Evolutionary conservation across 2,113 vertebrate species (phyloP), one percentile per base, ranked within the genome.

Genomic region (Podarcis muralis): DNA sequence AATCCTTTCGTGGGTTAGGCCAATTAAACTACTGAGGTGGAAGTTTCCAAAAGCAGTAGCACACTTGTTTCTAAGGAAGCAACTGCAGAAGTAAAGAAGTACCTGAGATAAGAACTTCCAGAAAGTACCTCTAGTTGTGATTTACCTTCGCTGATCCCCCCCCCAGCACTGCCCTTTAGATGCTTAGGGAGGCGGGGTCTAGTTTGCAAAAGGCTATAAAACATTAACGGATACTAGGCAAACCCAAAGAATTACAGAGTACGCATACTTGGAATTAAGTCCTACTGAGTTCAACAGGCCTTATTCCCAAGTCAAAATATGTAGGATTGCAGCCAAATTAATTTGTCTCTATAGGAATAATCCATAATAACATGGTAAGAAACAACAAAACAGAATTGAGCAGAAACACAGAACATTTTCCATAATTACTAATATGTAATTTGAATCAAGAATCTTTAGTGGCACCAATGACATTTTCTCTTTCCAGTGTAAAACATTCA

Each of bases 381-480:
- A 62, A 91, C 37, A 87, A 79, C 25, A 81, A 32, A 88, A 4
- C 0, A 23, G 0, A 1, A 0, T 43, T 27, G 8, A 74, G 84
- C 72, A 75, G 27, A 93, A 74, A 5, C 1, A 25, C 4, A 23
- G 85, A 74, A n/a, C 37, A 0, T 0, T 0, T 0, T 0, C 0
- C 0, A 27, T 25, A 86, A 86, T 89, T 62, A 57, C 27, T 3
- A 7, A 27, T 59, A 48, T 13, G n/a, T 18, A 13, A 18, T 7
- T 13, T 85, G 62, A 48, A 25, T 32, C 32, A 68, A 89, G 84
- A 4, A 11, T 7, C 11, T 92, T 27, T 86, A 90, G 74, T 57
- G 65, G 23, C 30, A 92, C 9, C 57, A 22, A 32, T 83, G 20
- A 25, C 59, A 6, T 0, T 5, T 35, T 2, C 2, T 27, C 25